A percentile compares a stretch with the other conserved stretches of the same genome.
Evolutionary conservation across 1,140 invertebrate species (phyloP).

Genomic region (Zaprionus lachaisei): DNA sequence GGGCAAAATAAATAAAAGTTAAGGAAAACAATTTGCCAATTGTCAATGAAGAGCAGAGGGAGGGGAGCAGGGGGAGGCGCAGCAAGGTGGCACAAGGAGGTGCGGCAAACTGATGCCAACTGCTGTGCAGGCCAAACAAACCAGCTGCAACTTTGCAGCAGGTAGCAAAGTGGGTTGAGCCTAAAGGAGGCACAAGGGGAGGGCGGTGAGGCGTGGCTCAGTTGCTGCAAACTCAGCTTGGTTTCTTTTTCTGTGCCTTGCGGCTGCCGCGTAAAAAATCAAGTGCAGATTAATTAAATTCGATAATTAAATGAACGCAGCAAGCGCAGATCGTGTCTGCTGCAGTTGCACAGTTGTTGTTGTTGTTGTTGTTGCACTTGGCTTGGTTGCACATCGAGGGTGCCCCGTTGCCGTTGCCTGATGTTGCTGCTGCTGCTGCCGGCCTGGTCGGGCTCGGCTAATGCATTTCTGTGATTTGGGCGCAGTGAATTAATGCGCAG

Average conservation of each 20-base stretch:
- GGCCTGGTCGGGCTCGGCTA: slow-evolving; percentile 42
- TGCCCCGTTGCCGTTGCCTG: slow-evolving; percentile 46
- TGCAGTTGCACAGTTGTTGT: slow-evolving; percentile 44
- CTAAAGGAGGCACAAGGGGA: background rate
- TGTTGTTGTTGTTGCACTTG: slow-evolving; percentile 28
- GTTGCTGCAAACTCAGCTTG: slow-evolving; percentile 22
- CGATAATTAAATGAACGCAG: slow-evolving; percentile 80
- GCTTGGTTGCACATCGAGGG: slow-evolving; percentile 76
- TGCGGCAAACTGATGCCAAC: slow-evolving; percentile 17
- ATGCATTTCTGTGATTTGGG: slow-evolving; percentile 82
- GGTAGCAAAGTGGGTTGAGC: background rate
- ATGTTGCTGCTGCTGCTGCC: slow-evolving; percentile 18
- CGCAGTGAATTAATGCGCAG: slow-evolving; percentile 80
- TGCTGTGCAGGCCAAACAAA: slow-evolving; percentile 44
- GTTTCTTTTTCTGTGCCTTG: slow-evolving; percentile 30
- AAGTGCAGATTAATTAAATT: slow-evolving; percentile 83
- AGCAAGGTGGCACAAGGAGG: background rate
- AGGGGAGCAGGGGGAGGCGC: background rate
- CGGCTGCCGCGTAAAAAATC: slow-evolving; percentile 73
- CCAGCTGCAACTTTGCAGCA: slow-evolving; percentile 59
- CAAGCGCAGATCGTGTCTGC: slow-evolving; percentile 66
- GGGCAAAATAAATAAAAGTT: slow-evolving; percentile 44
- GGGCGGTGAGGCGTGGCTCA: slow-evolving; percentile 6
- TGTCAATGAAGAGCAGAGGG: slow-evolving; percentile 44
- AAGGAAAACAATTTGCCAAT: slow-evolving; percentile 74